phyloP scores from a whole-genome alignment of 2,888 invertebrate species.

The Drosophila mercatorum region DNA sequence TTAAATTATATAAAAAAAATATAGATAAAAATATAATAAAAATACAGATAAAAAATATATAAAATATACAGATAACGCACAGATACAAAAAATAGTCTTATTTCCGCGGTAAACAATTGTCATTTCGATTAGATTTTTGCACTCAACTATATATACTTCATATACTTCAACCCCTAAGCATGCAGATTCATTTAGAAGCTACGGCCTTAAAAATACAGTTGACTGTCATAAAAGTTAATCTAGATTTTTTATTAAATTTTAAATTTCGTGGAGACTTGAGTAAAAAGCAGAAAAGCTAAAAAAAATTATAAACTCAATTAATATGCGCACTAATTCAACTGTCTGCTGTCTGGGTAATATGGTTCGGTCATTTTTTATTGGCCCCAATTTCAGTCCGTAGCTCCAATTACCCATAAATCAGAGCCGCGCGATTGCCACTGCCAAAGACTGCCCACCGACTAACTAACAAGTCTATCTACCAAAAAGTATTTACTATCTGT shows the following conservation, averaged over 20 bases:
- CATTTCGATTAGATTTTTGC: too few species aligned
- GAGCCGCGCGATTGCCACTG: conserved; percentile 40
- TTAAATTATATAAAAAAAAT: too few species aligned
- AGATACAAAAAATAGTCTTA: too few species aligned
- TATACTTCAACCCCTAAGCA: too few species aligned
- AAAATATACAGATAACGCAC: too few species aligned
- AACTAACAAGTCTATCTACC: conserved; percentile 27
- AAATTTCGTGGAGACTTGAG: neutral
- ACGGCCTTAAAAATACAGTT: too few species aligned
- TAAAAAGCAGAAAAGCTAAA: neutral
- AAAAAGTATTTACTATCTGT: conserved; percentile 1
- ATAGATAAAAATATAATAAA: too few species aligned
- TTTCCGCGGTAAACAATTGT: too few species aligned
- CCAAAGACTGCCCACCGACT: conserved; percentile 33
- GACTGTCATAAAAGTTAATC: too few species aligned
- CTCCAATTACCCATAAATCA: conserved; percentile 55
- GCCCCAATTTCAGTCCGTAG: conserved; percentile 14
- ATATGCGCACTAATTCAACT: conserved; percentile 21
- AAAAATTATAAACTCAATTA: conserved; percentile 19
- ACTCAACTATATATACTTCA: too few species aligned
- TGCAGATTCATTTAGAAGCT: too few species aligned
- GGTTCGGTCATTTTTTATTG: conserved; percentile 17
- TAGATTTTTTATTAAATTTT: neutral
- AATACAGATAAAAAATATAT: too few species aligned
- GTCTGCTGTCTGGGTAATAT: conserved; percentile 18